Evolutionary conservation across 2,888 invertebrate genomes (phyloP).

Genomic region (Yponomeuta evonymella): DNA sequence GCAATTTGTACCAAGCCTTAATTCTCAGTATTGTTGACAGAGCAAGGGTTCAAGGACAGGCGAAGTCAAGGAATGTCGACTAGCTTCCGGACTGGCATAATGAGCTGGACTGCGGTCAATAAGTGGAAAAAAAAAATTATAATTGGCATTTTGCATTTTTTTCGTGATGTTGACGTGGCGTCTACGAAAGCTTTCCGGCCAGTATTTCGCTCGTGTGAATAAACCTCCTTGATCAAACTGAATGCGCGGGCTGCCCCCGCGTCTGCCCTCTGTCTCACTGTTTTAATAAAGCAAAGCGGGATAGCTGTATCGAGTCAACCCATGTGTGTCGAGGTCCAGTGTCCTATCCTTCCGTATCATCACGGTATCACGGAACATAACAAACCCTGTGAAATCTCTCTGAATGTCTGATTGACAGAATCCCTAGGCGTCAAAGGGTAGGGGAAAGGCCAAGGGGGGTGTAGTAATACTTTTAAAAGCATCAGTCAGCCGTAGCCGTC

Average conservation of each 20-base stretch:
- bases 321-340: too few relatives aligned
- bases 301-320: too few relatives aligned
- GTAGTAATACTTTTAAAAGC: slow-evolving; percentile 73
- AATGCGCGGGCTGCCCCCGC: too few relatives aligned
- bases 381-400: too few relatives aligned
- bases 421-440: not conserved
- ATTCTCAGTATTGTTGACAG: not conserved
- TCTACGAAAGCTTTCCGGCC: too few relatives aligned
- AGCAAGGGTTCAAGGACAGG: not conserved
- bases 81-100: not conserved
- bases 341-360: too few relatives aligned
- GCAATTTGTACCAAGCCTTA: not conserved
- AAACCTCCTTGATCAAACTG: too few relatives aligned
- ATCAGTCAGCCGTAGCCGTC: slow-evolving; percentile 41
- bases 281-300: too few relatives aligned
- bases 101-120: not conserved
- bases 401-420: too few relatives aligned
- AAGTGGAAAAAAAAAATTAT: not conserved
- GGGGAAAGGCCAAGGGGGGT: slow-evolving; percentile 4
- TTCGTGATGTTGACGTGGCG: not conserved
- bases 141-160: not conserved
- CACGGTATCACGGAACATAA: too few relatives aligned
- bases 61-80: not conserved
- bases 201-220: too few relatives aligned
- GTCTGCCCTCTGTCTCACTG: too few relatives aligned